Percentiles rank a stretch among this genome's conserved stretches.
Conservation (phyloP, 2,888 invertebrate genomes). For the Lycocerus yunnanus region DNA sequence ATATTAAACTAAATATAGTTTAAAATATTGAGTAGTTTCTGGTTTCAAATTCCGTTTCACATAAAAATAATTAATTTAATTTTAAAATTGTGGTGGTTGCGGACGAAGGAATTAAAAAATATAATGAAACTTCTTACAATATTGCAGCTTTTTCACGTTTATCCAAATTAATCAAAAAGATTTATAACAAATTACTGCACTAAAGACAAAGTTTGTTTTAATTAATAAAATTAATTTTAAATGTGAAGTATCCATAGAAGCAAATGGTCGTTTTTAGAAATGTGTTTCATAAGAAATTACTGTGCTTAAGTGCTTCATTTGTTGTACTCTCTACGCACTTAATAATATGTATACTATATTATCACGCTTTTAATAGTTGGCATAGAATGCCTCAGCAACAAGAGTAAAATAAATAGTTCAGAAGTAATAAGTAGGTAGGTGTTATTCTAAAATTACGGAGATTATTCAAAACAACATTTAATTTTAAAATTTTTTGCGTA, state of each 20-base stretch:
- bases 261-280: background rate
- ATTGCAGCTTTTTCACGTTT: too few relatives aligned
- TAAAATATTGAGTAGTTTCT: too few relatives aligned
- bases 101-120: background rate
- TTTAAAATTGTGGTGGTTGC: background rate
- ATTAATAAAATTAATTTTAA: background rate
- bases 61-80: too few relatives aligned
- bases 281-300: background rate
- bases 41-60: too few relatives aligned
- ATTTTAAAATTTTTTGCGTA: background rate
- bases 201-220: background rate
- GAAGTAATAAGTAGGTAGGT: background rate
- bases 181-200: too few relatives aligned
- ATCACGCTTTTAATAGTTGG: background rate
- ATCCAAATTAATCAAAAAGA: too few relatives aligned
- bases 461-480: background rate
- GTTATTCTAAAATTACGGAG: background rate
- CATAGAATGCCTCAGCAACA: background rate
- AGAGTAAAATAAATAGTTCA: background rate
- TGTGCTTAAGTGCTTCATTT: background rate
- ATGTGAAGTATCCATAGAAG: background rate
- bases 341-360: background rate
- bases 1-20: too few relatives aligned
- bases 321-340: background rate
- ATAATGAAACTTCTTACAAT: too few relatives aligned